These are phyloP conservation scores for Pachypanchax playfairii DNA, from an alignment of 2,113 vertebrate species.

Conservation along the genomic window DNA sequence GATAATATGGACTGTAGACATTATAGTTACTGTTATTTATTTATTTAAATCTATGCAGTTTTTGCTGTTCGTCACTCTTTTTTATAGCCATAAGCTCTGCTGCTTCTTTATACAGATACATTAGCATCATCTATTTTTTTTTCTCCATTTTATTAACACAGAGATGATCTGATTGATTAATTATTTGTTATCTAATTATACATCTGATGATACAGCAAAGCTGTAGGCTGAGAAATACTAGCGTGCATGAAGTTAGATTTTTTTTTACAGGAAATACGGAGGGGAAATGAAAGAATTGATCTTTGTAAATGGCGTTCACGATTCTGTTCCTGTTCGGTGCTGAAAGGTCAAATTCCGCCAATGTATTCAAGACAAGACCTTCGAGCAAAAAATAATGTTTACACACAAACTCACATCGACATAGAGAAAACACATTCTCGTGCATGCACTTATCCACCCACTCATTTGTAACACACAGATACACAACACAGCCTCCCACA, in stretches of 20 bases:
- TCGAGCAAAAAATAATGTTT: constrained; percentile 44
- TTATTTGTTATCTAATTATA: constrained; percentile 45
- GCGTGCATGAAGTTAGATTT: constrained; percentile 44
- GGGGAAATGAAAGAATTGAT: constrained; percentile 42
- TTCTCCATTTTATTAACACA: constrained; percentile 12
- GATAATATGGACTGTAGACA: no score
- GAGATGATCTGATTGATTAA: constrained; percentile 33
- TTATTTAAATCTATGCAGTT: constrained; percentile 18
- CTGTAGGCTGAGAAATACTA: constrained; percentile 32
- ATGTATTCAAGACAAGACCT: constrained; percentile 40
- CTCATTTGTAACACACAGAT: constrained; percentile 35
- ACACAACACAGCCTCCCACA: constrained; percentile 54
- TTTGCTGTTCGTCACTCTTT: constrained; percentile 10
- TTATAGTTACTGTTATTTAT: no score
- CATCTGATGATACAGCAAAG: constrained; percentile 15
- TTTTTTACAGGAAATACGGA: constrained; percentile 9
- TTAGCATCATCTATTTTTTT: constrained; percentile 23
- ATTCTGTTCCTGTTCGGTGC: constrained; percentile 46
- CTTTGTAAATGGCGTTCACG: constrained; percentile 36
- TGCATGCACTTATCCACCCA: constrained; percentile 58
- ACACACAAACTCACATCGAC: constrained; percentile 31
- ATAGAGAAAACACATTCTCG: constrained; percentile 47
- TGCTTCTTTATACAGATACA: constrained; percentile 19
- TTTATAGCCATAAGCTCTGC: constrained; percentile 31
- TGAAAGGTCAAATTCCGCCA: constrained; percentile 63